phyloP scores from a whole-genome alignment of 2,888 invertebrate genomes.

The Tribolium freemani region DNA sequence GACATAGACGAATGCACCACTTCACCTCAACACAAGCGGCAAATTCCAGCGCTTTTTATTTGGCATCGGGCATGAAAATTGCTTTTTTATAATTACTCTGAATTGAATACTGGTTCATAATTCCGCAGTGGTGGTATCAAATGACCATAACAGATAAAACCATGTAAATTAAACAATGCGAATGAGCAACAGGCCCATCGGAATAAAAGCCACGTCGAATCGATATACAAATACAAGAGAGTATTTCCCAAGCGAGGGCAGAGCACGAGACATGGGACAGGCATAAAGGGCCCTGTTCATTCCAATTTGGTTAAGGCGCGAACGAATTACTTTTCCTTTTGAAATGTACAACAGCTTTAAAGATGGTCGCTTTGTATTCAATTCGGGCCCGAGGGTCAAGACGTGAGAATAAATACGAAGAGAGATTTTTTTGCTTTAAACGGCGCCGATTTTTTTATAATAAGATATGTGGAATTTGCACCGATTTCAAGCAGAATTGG shows the following conservation, averaged over 20 bases:
- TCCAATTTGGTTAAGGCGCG: constrained; percentile 47
- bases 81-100: constrained; percentile 8
- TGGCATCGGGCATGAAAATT: not conserved
- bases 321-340: constrained; percentile 49
- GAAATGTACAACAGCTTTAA: constrained; percentile 43
- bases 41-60: constrained; percentile 19
- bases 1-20: constrained; percentile 38
- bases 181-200: constrained; percentile 50
- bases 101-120: no score
- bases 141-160: constrained; percentile 24
- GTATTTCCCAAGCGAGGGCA: constrained; percentile 47
- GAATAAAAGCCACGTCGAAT: constrained; percentile 36
- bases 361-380: constrained; percentile 29
- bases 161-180: constrained; percentile 44
- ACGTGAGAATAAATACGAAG: constrained; percentile 28
- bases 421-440: constrained; percentile 5
- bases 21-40: constrained; percentile 30
- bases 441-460: not conserved
- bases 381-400: constrained; percentile 37
- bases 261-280: constrained; percentile 46
- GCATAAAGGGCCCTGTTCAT: constrained; percentile 45
- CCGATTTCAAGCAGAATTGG: constrained; percentile 41
- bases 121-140: constrained; percentile 22
- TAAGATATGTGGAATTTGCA: constrained; percentile 36
- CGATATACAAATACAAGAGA: constrained; percentile 43